Evolutionary conservation across 2,797 vertebrate species (phyloP), one percentile per base, ranked within the genome.

Genomic region (Coregonus suidteri): DNA sequence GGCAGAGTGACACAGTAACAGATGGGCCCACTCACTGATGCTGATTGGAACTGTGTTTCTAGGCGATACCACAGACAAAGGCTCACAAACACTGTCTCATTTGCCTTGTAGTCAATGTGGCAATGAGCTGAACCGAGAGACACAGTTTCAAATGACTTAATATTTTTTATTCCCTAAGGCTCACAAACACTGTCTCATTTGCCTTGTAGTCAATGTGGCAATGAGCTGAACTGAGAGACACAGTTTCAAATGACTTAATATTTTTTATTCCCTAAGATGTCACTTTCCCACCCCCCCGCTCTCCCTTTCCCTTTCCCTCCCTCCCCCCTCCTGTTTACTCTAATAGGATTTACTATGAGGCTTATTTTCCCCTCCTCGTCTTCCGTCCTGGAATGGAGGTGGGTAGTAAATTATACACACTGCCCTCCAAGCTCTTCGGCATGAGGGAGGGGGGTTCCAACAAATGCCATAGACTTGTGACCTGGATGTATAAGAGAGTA

Each of bases 391-490:
- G 82, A 88, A 89, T 90, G 90, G 89, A 90, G 92, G 91, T 86
- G 90, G 87, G 87, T 88, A 81, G 88, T 92, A 86, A 93, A 93
- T 92, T 92, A 93, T 90, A 87, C 82, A 91, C 87, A 82, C 88
- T 86, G 87, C 88, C 87, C 88, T 87, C 87, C 77, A 78, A 91
- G 88, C 88, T 72, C 85, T 77, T 83, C 77, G 41, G 85, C 84
- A 82, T 78, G 71, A 80, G 52, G 51, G 16, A 20, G 16, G 25
- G 18, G 41, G 69, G 25, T 71, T 71, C n/a, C 70, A 68, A 69
- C 25, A 37, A 15, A 15, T 18, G 34, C 37, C 37, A 18, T 41
- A 9, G 35, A n/a, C 35, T 11, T 67, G 15, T 16, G 14, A 18
- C 9, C 41, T 47, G 41, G 41, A 13, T 47, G 9, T 47, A 47